These are phyloP conservation scores for Isoperla grammatica DNA, from an alignment of 2,888 invertebrate genomes.

Conservation along the genomic window DNA sequence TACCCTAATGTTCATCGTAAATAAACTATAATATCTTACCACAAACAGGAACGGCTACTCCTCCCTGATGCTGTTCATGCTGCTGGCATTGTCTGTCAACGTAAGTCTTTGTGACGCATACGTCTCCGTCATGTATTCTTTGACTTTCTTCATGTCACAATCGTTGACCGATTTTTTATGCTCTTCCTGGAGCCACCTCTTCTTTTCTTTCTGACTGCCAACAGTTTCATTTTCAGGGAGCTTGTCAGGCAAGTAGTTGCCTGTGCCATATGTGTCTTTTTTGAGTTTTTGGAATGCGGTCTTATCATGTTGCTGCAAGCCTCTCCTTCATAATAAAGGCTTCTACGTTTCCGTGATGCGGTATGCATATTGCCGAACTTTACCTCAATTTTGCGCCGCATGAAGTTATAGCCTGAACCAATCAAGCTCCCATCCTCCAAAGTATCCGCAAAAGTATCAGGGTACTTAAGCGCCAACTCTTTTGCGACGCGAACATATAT, in stretches of 20 bases:
- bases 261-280: no score
- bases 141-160: neutral
- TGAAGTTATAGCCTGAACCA: neutral
- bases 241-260: no score
- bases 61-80: neutral
- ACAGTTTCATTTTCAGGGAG: neutral
- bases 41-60: neutral
- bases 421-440: neutral
- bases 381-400: neutral
- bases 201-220: no score
- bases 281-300: no score
- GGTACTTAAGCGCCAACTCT: neutral
- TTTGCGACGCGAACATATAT: neutral
- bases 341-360: neutral
- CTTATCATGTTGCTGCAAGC: neutral
- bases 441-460: neutral
- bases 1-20: neutral
- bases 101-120: neutral
- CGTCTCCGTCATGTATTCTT: neutral
- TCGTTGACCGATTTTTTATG: neutral
- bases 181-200: neutral
- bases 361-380: neutral
- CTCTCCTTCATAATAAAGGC: neutral
- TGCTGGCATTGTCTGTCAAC: neutral
- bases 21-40: neutral